Evolutionary conservation across 2,113 vertebrate genomes (phyloP).

Genomic region (Recurvirostra avosetta): DNA sequence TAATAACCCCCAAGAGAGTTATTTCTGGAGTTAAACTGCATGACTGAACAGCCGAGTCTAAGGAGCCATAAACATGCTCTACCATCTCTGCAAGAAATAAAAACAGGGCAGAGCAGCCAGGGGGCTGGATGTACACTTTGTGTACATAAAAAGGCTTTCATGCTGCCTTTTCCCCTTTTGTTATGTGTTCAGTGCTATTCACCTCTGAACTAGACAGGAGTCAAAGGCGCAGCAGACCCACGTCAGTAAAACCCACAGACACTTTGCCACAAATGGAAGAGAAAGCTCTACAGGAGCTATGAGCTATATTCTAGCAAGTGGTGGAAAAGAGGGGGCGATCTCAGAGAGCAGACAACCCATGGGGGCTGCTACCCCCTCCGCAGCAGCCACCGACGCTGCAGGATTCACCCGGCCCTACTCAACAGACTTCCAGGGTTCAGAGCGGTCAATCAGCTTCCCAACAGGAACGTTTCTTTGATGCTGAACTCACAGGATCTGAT

Average conservation of each 20-base stretch:
- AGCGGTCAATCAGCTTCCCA: background rate
- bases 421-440: background rate
- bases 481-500: background rate
- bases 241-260: background rate
- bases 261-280: background rate
- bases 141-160: background rate
- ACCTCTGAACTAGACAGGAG: background rate
- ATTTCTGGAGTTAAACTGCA: constrained; percentile 30
- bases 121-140: background rate
- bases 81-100: background rate
- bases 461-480: accelerated
- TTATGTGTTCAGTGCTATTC: background rate
- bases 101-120: background rate
- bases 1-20: constrained; percentile 10
- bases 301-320: background rate
- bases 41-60: background rate
- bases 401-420: background rate
- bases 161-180: background rate
- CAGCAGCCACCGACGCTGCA: background rate
- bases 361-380: too few relatives aligned
- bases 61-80: background rate
- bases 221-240: background rate
- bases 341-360: background rate
- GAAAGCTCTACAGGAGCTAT: background rate
- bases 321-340: accelerated